Percentiles rank a stretch among this genome's conserved stretches.
These are phyloP conservation scores for Mobula birostris DNA, from an alignment of 2,113 vertebrate species.

Conservation along the genomic window DNA sequence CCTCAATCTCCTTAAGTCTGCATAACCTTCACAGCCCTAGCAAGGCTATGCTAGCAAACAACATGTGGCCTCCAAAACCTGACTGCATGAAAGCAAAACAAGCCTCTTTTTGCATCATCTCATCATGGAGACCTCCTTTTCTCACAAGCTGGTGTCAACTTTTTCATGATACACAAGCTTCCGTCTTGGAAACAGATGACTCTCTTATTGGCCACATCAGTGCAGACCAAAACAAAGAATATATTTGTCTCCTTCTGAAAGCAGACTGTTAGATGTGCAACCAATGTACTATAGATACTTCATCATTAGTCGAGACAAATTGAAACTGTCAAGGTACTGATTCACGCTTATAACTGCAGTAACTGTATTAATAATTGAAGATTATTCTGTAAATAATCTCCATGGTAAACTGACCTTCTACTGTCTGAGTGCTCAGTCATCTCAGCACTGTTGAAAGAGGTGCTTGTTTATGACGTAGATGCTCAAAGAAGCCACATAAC, in stretches of 20 bases:
- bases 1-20: background rate
- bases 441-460: background rate
- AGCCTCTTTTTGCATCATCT: conserved; percentile 24
- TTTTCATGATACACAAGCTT: conserved; percentile 20
- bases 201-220: conserved; percentile 14
- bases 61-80: conserved; percentile 45
- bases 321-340: background rate
- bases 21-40: conserved; percentile 21
- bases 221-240: conserved; percentile 23
- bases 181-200: conserved; percentile 23
- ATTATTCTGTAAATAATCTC: background rate
- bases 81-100: conserved; percentile 36
- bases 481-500: too few relatives aligned
- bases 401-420: background rate
- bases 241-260: background rate
- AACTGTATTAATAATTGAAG: background rate
- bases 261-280: conserved; percentile 28
- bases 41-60: conserved; percentile 52
- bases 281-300: background rate
- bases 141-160: conserved; percentile 23
- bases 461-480: background rate
- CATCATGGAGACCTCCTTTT: background rate
- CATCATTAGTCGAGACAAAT: background rate
- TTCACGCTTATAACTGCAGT: background rate
- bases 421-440: background rate